Evolutionary conservation across 2,113 vertebrate species (phyloP), one percentile per base, ranked within the genome.

Genomic region (Crocuta crocuta): DNA sequence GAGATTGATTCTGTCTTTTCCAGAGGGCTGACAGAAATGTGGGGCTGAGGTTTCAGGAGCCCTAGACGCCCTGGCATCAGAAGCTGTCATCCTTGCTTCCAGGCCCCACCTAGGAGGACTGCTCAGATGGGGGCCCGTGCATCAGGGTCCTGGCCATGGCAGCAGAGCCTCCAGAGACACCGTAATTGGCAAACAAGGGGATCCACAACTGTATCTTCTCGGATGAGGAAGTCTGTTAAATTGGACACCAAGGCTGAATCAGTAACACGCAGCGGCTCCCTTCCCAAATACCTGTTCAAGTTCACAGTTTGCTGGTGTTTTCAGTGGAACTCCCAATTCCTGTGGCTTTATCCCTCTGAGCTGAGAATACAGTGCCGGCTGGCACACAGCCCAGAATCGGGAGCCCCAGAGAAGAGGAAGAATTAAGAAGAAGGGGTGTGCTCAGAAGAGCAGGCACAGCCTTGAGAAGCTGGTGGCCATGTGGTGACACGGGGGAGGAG

Each of bases 361-460:
- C 96, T 97, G 97, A 96, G 96, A 96, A 98, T 97, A 95, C 55
- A 65, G n/a, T 31, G 79, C 83, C 0, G 1, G 31, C 83, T 95
- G 97, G 93, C 89, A 81, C 43, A 4, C 1, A 53, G 97, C 97
- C 97, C 80, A 73, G 93, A 76, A 63, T 71, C 83, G 35, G 76
- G 58, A 97, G 79, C 74, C 89, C 89, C 73, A 83, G 11, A 31
- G 63, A 91, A 87, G 86, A 55, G 21, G 86, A 86, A 43, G 53
- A 93, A 28, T 89, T 96, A 83, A 68, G n/a, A 61, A 55, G 81
- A 91, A 91, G 61, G 50, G 8, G 13, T 10, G 11, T 78, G 82
- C 48, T 89, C 11, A 28, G 10, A 50, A 24, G n/a, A n/a, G 73
- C 61, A 12, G 71, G 17, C 26, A 12, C 33, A 23, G 82, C 58